Evolutionary conservation across 2,113 vertebrate species (phyloP).

Genomic region (Sciurus niger): DNA sequence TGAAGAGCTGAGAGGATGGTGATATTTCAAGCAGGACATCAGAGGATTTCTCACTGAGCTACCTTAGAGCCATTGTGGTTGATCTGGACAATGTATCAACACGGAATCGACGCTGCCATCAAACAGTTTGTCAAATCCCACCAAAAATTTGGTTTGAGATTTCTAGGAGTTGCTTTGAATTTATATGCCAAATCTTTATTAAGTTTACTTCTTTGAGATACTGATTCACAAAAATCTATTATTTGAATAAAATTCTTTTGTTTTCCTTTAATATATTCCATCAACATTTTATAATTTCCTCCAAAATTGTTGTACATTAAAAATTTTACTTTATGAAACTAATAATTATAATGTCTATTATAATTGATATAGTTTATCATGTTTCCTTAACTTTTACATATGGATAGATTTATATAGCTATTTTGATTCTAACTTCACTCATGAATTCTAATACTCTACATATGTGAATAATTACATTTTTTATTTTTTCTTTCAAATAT

Average conservation of each 20-base stretch:
- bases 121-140: neutral
- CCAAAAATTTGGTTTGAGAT: neutral
- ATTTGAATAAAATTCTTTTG: neutral
- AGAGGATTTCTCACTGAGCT: neutral
- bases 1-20: fast-evolving
- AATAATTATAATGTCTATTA: neutral
- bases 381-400: neutral
- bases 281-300: conserved; percentile 1
- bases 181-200: neutral
- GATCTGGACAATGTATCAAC: neutral
- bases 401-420: neutral
- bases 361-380: neutral
- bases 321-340: neutral
- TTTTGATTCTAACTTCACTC: neutral
- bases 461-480: neutral
- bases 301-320: neutral
- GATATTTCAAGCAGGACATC: neutral
- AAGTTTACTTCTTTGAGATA: neutral
- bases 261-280: neutral
- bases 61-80: neutral
- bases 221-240: neutral
- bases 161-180: neutral
- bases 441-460: neutral
- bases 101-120: no score
- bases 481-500: neutral